A percentile compares a stretch with the other conserved stretches of the same genome.
These are phyloP conservation scores for Hypotaenidia philippensis DNA, from an alignment of 2,797 vertebrate species.

Conservation along the genomic window DNA sequence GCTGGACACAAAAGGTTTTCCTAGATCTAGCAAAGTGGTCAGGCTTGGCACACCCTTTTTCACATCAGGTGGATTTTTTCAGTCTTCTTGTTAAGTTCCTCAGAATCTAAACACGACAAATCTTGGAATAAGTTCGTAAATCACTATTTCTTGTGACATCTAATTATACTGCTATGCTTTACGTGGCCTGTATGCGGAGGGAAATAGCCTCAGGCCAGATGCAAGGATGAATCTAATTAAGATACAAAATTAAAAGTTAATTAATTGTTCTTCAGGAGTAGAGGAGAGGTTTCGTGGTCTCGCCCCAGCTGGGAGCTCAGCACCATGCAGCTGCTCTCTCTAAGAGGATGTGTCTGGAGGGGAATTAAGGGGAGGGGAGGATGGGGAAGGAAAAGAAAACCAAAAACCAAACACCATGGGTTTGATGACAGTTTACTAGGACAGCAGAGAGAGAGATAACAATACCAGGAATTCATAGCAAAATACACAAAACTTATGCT, in stretches of 20 bases:
- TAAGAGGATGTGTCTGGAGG: too few species aligned
- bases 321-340: too few species aligned
- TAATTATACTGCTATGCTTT: neutral
- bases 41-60: neutral
- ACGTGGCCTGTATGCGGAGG: accelerated
- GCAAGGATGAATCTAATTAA: neutral
- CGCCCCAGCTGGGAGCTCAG: too few species aligned
- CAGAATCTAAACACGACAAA: neutral
- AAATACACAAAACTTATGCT: too few species aligned
- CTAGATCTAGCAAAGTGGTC: neutral
- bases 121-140: neutral
- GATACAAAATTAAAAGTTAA: neutral
- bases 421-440: too few species aligned
- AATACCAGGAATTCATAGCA: too few species aligned
- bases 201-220: neutral
- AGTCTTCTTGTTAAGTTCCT: neutral
- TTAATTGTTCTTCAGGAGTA: neutral
- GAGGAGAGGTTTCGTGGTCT: neutral
- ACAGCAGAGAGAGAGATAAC: too few species aligned
- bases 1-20: neutral
- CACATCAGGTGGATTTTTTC: neutral
- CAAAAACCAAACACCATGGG: too few species aligned
- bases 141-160: neutral
- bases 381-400: too few species aligned
- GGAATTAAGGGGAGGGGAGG: too few species aligned